These are phyloP conservation scores for Python bivittatus DNA, from an alignment of 2,113 vertebrate genomes.

Conservation along the genomic window DNA sequence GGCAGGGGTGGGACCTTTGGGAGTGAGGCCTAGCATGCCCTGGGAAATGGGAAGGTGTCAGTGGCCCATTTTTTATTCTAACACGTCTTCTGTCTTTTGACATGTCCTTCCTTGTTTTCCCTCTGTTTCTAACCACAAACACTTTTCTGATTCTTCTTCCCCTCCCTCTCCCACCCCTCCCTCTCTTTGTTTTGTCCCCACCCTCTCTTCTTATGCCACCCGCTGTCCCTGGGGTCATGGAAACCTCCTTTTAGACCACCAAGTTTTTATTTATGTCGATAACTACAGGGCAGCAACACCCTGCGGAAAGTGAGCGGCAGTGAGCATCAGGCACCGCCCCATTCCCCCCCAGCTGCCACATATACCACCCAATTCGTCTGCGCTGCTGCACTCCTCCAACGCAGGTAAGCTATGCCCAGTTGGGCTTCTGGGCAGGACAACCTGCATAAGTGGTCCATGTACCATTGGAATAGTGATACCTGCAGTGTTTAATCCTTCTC, in stretches of 20 bases:
- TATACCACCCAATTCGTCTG: constrained; percentile 67
- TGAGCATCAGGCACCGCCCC: constrained; percentile 76
- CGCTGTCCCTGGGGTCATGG: constrained; percentile 79
- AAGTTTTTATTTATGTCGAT: constrained; percentile 99
- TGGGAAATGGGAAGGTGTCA: accelerated
- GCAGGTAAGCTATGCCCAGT: constrained; percentile 63
- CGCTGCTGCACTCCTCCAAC: constrained; percentile 53
- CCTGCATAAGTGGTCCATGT: not conserved
- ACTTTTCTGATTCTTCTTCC: constrained; percentile 81
- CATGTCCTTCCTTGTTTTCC: constrained; percentile 56
- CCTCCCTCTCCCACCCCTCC: constrained; percentile 52
- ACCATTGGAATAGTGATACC: not conserved
- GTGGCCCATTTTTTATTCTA: not conserved
- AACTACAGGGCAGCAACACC: constrained; percentile 89
- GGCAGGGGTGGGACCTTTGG: not conserved
- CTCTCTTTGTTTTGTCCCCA: constrained; percentile 58
- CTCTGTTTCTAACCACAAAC: constrained; percentile 71
- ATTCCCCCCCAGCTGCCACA: constrained; percentile 71
- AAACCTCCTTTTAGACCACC: constrained; percentile 89
- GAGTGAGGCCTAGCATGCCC: not conserved
- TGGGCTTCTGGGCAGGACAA: not conserved
- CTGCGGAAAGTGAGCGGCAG: constrained; percentile 81
- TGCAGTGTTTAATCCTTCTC: not conserved
- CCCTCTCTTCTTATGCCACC: constrained; percentile 65
- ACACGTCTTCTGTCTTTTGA: constrained; percentile 43